Evolutionary conservation across 2,888 invertebrate genomes (phyloP), one percentile per base, ranked within the genome.

Genomic region (Cerastoderma edule): DNA sequence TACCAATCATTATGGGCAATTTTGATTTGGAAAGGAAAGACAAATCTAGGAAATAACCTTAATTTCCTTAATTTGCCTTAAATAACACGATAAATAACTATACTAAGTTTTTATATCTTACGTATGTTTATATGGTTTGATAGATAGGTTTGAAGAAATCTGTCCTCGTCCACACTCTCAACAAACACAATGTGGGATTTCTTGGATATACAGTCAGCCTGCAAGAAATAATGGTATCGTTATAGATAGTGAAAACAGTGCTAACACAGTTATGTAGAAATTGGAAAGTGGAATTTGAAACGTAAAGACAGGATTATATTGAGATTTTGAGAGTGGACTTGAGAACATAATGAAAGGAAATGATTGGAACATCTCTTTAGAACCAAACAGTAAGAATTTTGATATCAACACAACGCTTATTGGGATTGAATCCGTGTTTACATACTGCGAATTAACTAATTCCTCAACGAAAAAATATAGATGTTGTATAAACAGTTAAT

Each of bases 141-240:
- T 28, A 56, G n/a, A 32, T 56, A 56, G 5, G 30, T 16, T 32
- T 5, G 24, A 3, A 56, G 56, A 19, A 56, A 56, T n/a, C 5
- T 10, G 19, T 56, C 19, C 19, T 56, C 56, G 3, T 28, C 32
- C 2, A 5, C 5, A 2, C 30, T 24, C 30, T 56, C 56, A 30
- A 56, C 32, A 30, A 56, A 56, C 32, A 56, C 56, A 22, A 56
- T 27, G 27, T 56, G 56, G 3, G 56, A 8, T 56, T 32, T 6
- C 32, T 30, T 3, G 3, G 56, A 22, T 3, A 32, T 2, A 32
- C 56, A 56, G 16, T 56, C 16, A 3, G 10, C 13, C 53, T 53
- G 53, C 24, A 22, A 53, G 2, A n/a, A 27, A 53, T 53, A 5
- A 24, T 4, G 4, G 10, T 53, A 53, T 53, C 24, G 5, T 22